A percentile compares a stretch with the other conserved stretches of the same genome.
Conservation (phyloP, 2,888 invertebrate genomes). For the Bedellia somnulentella region DNA sequence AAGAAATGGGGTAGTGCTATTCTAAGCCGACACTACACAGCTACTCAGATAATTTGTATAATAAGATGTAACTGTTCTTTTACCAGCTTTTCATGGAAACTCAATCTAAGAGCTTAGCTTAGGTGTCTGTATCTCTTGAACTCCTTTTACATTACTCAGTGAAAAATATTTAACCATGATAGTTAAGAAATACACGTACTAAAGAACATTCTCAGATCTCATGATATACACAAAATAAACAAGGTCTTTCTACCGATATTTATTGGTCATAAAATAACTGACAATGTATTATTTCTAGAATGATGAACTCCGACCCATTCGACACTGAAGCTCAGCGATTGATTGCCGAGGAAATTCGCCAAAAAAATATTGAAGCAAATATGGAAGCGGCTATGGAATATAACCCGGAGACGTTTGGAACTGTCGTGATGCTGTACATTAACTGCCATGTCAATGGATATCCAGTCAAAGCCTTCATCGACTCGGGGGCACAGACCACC, state of each 20-base stretch:
- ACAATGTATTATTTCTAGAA: constrained; percentile 41
- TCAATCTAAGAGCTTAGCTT: background rate
- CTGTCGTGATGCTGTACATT: constrained; percentile 96
- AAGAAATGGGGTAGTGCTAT: too few relatives aligned
- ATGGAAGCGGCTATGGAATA: constrained; percentile 99
- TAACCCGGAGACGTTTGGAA: constrained; percentile 97
- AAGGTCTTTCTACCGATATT: background rate
- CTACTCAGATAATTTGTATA: too few relatives aligned
- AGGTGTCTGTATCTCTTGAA: background rate
- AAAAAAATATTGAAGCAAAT: constrained; percentile 95
- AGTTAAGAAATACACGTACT: background rate
- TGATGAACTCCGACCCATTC: constrained; percentile 94
- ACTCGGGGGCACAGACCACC: constrained; percentile 96
- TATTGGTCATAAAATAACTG: background rate
- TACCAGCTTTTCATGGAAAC: background rate
- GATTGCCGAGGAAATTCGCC: constrained; percentile 94
- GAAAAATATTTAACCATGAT: too few relatives aligned
- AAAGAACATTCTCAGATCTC: background rate
- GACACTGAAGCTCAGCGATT: constrained; percentile 92
- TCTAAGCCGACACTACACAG: too few relatives aligned
- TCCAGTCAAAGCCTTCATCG: constrained; percentile 97
- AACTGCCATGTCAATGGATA: constrained; percentile 96
- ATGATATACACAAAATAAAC: background rate
- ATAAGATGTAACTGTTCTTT: background rate
- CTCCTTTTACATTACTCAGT: background rate